These are phyloP conservation scores for Cyphomyrus plagiostoma DNA, from an alignment of 2,113 vertebrate genomes.

Conservation along the genomic window DNA sequence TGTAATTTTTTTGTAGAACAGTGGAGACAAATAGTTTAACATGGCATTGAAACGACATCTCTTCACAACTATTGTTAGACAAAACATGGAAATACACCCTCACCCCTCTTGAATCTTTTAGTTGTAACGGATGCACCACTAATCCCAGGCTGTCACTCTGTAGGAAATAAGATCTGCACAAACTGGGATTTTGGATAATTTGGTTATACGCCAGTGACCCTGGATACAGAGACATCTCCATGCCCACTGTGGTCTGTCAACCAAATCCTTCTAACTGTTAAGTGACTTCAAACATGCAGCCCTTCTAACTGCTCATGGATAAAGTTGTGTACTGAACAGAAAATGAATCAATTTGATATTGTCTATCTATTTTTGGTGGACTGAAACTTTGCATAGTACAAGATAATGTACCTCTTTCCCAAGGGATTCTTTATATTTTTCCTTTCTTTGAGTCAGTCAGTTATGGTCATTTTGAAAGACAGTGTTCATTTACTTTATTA, in stretches of 20 bases:
- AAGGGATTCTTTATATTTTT: constrained; percentile 44
- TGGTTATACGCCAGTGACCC: constrained; percentile 61
- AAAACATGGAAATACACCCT: constrained; percentile 58
- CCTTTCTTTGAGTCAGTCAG: constrained; percentile 35
- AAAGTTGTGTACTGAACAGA: constrained; percentile 49
- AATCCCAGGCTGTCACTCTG: constrained; percentile 56
- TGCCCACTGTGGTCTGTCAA: constrained; percentile 52
- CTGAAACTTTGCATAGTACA: constrained; percentile 43
- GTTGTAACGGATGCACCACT: constrained; percentile 52
- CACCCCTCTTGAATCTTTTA: constrained; percentile 51
- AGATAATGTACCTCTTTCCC: constrained; percentile 45
- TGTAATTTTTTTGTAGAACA: constrained; percentile 53
- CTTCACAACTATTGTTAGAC: constrained; percentile 63
- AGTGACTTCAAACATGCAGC: constrained; percentile 52
- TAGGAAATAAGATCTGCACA: constrained; percentile 42
- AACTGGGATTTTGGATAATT: constrained; percentile 58
- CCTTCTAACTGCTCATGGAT: constrained; percentile 48
- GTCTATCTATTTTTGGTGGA: constrained; percentile 54
- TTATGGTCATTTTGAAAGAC: neutral
- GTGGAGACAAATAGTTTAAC: constrained; percentile 46
- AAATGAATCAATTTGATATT: constrained; percentile 63
- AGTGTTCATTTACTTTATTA: constrained; percentile 14
- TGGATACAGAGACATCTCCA: constrained; percentile 46
- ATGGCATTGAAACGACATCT: constrained; percentile 62
- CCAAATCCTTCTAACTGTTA: constrained; percentile 54